Percentiles rank a stretch among this genome's conserved stretches.
Conservation (phyloP, 1,140 invertebrate species). For the Polypedilum pembai region DNA sequence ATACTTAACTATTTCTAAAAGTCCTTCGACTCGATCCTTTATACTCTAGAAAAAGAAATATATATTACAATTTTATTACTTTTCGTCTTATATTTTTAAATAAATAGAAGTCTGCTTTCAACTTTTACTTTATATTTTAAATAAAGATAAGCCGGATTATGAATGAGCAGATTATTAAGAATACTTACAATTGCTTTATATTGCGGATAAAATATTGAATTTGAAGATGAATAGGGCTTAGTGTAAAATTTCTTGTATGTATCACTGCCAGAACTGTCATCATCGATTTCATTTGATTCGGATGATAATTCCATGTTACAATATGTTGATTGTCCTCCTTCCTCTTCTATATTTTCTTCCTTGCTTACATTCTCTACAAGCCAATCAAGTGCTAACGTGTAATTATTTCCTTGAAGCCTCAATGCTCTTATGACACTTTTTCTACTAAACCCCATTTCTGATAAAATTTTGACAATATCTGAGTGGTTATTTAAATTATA, state of each 20-base stretch:
- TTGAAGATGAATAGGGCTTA: neutral
- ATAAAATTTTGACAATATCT: slow-evolving; percentile 40
- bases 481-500: slow-evolving; percentile 39
- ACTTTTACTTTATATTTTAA: no score
- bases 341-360: slow-evolving; percentile 37
- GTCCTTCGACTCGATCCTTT: slow-evolving; percentile 39
- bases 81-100: no score
- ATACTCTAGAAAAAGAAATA: slow-evolving; percentile 33
- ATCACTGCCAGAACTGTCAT: slow-evolving; percentile 35
- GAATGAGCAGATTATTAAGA: neutral
- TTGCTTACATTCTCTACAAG: slow-evolving; percentile 40
- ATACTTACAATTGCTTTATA: slow-evolving; percentile 1
- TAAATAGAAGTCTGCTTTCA: no score
- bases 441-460: slow-evolving; percentile 41
- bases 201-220: slow-evolving; percentile 4
- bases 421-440: slow-evolving; percentile 38
- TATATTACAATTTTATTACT: no score
- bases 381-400: slow-evolving; percentile 40
- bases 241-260: slow-evolving; percentile 21
- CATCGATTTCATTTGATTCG: slow-evolving; percentile 39
- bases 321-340: slow-evolving; percentile 30
- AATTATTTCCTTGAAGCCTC: slow-evolving; percentile 36
- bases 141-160: neutral
- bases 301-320: slow-evolving; percentile 35
- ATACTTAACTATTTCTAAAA: slow-evolving; percentile 42